Evolutionary conservation across 1,140 invertebrate genomes (phyloP).

Genomic region (Pogonus chalceus): DNA sequence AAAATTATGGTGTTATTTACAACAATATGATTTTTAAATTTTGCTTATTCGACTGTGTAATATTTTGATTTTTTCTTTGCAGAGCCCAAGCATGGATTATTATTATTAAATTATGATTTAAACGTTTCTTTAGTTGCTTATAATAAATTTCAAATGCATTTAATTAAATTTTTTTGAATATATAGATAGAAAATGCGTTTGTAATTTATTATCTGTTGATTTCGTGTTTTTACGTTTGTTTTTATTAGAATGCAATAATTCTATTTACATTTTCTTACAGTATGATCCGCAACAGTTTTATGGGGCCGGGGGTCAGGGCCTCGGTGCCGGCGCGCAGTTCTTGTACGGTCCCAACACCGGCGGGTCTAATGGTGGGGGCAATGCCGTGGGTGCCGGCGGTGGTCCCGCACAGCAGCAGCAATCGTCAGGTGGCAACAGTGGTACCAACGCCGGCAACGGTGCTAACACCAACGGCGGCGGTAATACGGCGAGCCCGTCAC

Average conservation of each 20-base stretch:
- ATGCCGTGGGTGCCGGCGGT: too few relatives aligned
- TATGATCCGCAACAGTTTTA: not conserved
- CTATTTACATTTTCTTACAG: not conserved
- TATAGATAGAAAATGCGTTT: too few relatives aligned
- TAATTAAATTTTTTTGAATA: too few relatives aligned
- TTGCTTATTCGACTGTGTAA: too few relatives aligned
- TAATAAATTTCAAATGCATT: not conserved
- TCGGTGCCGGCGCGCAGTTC: too few relatives aligned
- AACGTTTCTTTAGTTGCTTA: not conserved
- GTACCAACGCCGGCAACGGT: constrained; percentile 19
- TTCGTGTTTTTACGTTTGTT: not conserved
- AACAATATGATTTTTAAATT: too few relatives aligned
- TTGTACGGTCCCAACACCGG: too few relatives aligned
- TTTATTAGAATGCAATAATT: not conserved
- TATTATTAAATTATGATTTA: too few relatives aligned
- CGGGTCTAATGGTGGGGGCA: too few relatives aligned
- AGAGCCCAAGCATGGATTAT: too few relatives aligned
- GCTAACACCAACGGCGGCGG: constrained; percentile 12
- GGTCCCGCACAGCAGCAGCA: constrained; percentile 17
- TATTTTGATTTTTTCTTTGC: too few relatives aligned
- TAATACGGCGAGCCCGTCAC: not conserved
- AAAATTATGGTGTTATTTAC: too few relatives aligned
- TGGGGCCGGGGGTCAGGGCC: not conserved
- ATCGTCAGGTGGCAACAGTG: constrained; percentile 11
- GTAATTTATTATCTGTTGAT: not conserved